Base-by-base conservation (phyloP, 23 tunicate species). In the Diplosoma virens region DNA sequence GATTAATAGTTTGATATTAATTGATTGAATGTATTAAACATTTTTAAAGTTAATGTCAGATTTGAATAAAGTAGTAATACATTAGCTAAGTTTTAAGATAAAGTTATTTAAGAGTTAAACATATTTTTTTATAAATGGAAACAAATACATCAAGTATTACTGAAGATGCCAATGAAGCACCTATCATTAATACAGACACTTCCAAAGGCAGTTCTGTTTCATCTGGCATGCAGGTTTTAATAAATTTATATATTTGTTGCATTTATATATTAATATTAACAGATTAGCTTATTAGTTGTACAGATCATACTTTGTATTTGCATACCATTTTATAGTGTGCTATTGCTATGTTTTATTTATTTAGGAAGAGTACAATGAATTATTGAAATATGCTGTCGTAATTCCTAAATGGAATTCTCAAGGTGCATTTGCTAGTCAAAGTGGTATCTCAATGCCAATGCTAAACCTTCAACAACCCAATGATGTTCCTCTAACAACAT, bases 161-260 rank as follows among this genome's bases (percentile, higher is more conserved):
- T 71, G 86, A 80, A 73, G 84, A 79, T 72, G 68, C 55, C 33
- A 75, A 71, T 6, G 83, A 81, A 7, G 70, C 33, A 20, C 82
- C 83, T 0, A 6, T 70, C 3, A 52, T 87, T 5, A 66, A 84
- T 52, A 52, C 80, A 0, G 93, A 87, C 26, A 87, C 86, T 45
- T 87, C 93, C 52, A 80, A 73, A 58, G 93, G 93, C 80, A 87
- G 93, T 67, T 87, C 93, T 16, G 93, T 87, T 4, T 87, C 93
- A 54, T 69, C 93, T 33, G 93, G 79, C 17, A 46, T 87, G 82
- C 93, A 87, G 78, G 93, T 87, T 22, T 20, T 18, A 25, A 9
- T 22, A 28, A 45, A 45, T 45, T 11, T 45, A 45, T 11, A n/a
- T n/a, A n/a, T n/a, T n/a, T n/a, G n/a, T n/a, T n/a, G n/a, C n/a